Conservation (phyloP, 2,113 vertebrate genomes). For the Seriola aureovittata region DNA sequence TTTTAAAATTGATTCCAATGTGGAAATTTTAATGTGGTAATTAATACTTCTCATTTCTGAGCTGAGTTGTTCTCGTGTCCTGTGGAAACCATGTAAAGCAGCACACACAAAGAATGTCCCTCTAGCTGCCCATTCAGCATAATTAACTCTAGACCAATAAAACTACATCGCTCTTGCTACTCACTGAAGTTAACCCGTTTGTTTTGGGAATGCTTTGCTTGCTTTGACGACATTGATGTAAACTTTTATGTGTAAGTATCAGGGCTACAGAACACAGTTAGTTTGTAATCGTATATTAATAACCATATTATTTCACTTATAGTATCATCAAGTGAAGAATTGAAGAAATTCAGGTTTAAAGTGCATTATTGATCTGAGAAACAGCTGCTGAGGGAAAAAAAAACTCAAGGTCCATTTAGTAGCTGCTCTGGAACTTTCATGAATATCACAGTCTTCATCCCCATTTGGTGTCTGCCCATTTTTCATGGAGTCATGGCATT, state of each 20-base stretch:
- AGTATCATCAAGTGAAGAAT: background rate
- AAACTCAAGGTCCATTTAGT: background rate
- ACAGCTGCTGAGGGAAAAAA: background rate
- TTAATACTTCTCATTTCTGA: slow-evolving; percentile 48
- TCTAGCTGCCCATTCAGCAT: slow-evolving; percentile 66
- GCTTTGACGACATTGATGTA: background rate
- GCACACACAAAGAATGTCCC: slow-evolving; percentile 70
- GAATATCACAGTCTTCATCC: background rate
- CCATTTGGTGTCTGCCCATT: background rate
- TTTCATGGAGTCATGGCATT: background rate
- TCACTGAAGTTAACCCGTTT: slow-evolving; percentile 40
- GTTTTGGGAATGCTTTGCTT: slow-evolving; percentile 19
- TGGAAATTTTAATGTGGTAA: slow-evolving; percentile 67
- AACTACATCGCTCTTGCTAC: slow-evolving; percentile 70
- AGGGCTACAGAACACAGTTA: background rate
- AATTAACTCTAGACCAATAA: slow-evolving; percentile 83
- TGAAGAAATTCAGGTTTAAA: background rate
- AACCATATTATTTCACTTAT: background rate
- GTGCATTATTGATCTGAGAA: background rate
- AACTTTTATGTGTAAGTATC: background rate
- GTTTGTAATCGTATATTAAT: background rate
- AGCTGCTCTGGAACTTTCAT: background rate
- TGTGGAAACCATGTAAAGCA: slow-evolving; percentile 67
- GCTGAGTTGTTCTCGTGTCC: slow-evolving; percentile 57
- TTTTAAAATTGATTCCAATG: slow-evolving; percentile 61